Evolutionary conservation across 2,888 invertebrate genomes (phyloP), one percentile per base, ranked within the genome.

Genomic region (Folsomia manolachei): DNA sequence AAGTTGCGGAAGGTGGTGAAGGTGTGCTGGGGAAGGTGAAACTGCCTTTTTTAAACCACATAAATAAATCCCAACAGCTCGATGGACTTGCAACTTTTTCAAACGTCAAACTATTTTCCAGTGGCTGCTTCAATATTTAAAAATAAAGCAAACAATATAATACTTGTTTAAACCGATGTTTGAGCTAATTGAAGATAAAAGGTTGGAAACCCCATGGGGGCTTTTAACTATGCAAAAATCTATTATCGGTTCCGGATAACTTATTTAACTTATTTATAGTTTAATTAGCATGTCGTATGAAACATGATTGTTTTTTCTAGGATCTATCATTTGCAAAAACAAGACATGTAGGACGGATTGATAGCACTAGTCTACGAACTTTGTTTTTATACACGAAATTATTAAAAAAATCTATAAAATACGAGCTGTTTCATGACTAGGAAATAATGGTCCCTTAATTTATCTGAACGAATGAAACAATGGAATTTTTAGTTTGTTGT

Each of bases 11-110:
- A n/a, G n/a, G n/a, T n/a, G 68, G 53, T 65, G 78, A 70, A 51
- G 77, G 75, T 71, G 80, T 76, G 72, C 76, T 78, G 39, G 80
- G 79, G 76, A 80, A 75, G 71, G 78, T 78, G 70, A 80, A 80
- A 69, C 79, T 79, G 23, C 78, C 78, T 75, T 78, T 77, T 65
- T 70, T 76, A 62, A 77, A 78, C 80, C 80, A 80, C 80, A 79
- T 79, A 80, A 80, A 79, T 75, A 4, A 56, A 56, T 56, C 56
- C 56, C 11, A 56, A 18, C 21, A 56, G 21, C 56, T 56, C 56
- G 56, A 56, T 56, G 4, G 39, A 39, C 56, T 4, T 56, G n/a
- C 7, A 56, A 14, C 21, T 56, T 18, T 7, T 56, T n/a, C 11
- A 19, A 21, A 19, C n/a, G 18, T 14, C 11, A 56, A 19, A 19